Evolutionary conservation across 2,797 vertebrate species (phyloP).

Genomic region (Semaprochilodus insignis): DNA sequence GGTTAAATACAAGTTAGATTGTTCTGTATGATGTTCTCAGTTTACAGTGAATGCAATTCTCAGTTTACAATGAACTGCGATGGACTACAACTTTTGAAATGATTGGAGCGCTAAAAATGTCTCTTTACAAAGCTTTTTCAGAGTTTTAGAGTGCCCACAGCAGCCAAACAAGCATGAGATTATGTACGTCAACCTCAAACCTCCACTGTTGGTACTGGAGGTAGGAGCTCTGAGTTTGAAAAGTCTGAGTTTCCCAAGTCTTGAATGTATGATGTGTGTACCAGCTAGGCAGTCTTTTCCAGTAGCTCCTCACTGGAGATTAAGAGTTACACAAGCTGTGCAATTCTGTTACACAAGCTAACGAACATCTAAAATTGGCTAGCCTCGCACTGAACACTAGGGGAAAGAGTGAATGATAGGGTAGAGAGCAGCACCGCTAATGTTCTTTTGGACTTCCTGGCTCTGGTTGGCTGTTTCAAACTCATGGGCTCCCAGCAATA

Average conservation of each 20-base stretch:
- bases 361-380: background rate
- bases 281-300: background rate
- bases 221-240: background rate
- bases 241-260: background rate
- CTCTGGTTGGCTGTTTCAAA: background rate
- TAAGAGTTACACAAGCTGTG: background rate
- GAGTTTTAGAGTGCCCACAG: background rate
- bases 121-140: background rate
- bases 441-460: background rate
- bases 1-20: too few species aligned
- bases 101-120: background rate
- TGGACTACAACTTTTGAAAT: too few species aligned
- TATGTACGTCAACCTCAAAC: background rate
- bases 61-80: background rate
- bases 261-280: background rate
- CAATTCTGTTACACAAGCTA: background rate
- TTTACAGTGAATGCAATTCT: background rate
- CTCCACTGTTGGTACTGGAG: background rate
- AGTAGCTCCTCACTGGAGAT: background rate
- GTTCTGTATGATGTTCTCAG: too few species aligned
- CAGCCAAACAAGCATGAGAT: background rate
- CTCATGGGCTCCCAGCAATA: background rate
- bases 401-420: background rate
- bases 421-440: background rate
- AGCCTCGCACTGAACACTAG: background rate